A percentile compares a stretch with the other conserved stretches of the same genome.
Conservation (phyloP, 1,140 invertebrate species). For the Berghia stephanieae region DNA sequence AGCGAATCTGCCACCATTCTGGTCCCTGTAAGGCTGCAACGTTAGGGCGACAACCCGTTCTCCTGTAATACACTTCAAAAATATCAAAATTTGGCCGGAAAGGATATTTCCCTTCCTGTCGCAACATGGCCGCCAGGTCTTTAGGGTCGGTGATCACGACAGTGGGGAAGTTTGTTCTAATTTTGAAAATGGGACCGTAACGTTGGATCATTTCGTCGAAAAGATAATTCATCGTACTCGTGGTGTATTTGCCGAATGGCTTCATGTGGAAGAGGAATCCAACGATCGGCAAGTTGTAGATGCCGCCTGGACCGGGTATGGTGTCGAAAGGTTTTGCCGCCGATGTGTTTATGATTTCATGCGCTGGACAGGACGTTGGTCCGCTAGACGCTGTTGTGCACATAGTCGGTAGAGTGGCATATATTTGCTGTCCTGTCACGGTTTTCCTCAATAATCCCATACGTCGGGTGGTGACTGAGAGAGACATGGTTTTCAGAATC, state of each 20-base stretch:
- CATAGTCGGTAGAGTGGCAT: no score
- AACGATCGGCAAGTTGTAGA: slow-evolving; percentile 9
- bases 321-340: neutral
- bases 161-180: neutral
- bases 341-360: no score
- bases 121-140: slow-evolving; percentile 15
- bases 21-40: no score
- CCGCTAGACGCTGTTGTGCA: no score
- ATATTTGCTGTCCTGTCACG: no score
- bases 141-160: slow-evolving; percentile 10
- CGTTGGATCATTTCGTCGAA: neutral
- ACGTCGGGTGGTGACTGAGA: no score
- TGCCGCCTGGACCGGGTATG: neutral
- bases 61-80: neutral
- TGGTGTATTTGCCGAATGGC: slow-evolving; percentile 2
- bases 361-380: no score
- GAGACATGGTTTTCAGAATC: no score
- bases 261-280: neutral
- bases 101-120: slow-evolving; percentile 16
- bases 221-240: neutral
- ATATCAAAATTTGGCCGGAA: neutral
- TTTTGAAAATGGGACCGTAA: slow-evolving; percentile 6
- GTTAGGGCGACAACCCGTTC: no score
- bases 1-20: neutral
- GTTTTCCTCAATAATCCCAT: no score